Conservation (phyloP, 2,888 invertebrate genomes). For the Aspidiotus destructor region DNA sequence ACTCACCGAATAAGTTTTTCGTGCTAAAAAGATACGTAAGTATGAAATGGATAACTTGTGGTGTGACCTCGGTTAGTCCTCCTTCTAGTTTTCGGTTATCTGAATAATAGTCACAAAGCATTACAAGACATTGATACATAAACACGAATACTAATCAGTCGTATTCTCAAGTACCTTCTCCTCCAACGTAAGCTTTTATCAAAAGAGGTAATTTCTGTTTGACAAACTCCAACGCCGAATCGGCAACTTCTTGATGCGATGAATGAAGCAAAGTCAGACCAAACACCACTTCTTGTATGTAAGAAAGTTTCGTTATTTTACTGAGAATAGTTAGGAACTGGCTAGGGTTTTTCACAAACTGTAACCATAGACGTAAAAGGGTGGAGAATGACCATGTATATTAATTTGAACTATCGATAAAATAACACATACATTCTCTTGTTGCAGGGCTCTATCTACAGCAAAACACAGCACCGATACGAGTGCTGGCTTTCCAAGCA, state of each 20-base stretch:
- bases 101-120: constrained; percentile 38
- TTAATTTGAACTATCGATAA: too few species aligned
- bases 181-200: constrained; percentile 75
- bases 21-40: constrained; percentile 38
- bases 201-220: constrained; percentile 73
- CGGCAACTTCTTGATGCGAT: constrained; percentile 61
- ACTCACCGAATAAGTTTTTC: constrained; percentile 21
- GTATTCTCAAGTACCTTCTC: constrained; percentile 44
- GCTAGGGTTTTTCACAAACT: constrained; percentile 56
- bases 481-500: constrained; percentile 77
- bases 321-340: constrained; percentile 75
- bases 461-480: constrained; percentile 80
- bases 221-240: constrained; percentile 65
- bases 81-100: constrained; percentile 63
- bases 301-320: constrained; percentile 73
- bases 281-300: constrained; percentile 84
- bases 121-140: too few species aligned
- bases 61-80: constrained; percentile 80
- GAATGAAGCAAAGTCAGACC: constrained; percentile 77
- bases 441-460: constrained; percentile 49
- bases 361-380: neutral
- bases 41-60: constrained; percentile 63
- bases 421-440: constrained; percentile 21
- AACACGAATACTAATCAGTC: too few species aligned
- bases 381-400: neutral